Percentiles rank a stretch among this genome's conserved stretches.
These are phyloP conservation scores for Mormyrops boulengeri DNA, from an alignment of 2,797 vertebrate species.

Conservation along the genomic window DNA sequence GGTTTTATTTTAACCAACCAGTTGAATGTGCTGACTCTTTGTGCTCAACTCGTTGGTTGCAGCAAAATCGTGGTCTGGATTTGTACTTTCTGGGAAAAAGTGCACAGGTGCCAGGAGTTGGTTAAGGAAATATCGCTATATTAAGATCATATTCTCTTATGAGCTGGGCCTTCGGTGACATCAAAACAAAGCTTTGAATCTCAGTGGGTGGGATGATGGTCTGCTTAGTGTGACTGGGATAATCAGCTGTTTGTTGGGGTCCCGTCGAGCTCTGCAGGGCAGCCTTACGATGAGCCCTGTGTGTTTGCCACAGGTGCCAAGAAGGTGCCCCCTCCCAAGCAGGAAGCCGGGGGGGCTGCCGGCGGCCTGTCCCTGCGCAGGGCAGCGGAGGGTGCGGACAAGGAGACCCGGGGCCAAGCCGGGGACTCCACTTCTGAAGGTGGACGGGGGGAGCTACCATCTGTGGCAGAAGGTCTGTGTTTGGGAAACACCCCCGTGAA, in stretches of 20 bases:
- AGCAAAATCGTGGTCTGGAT: not conserved
- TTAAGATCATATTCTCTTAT: not conserved
- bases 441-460: constrained; percentile 54
- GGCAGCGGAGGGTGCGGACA: constrained; percentile 69
- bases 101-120: not conserved
- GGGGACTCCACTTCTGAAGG: constrained; percentile 58
- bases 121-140: not conserved
- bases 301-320: constrained; percentile 63
- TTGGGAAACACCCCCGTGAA: not conserved
- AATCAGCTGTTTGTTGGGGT: not conserved
- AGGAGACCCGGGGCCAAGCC: constrained; percentile 58
- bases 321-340: constrained; percentile 72
- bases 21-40: not conserved
- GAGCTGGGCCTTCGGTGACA: not conserved
- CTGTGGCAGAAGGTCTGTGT: constrained; percentile 55
- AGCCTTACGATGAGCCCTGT: not conserved
- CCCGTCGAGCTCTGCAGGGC: not conserved
- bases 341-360: constrained; percentile 55
- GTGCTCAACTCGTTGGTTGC: not conserved
- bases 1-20: not conserved
- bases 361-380: constrained; percentile 68
- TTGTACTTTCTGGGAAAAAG: not conserved
- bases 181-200: not conserved
- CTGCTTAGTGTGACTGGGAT: not conserved
- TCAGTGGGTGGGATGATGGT: not conserved